Base-by-base conservation (phyloP, 64 coral and sea anemone species). In the Montipora capricornis region DNA sequence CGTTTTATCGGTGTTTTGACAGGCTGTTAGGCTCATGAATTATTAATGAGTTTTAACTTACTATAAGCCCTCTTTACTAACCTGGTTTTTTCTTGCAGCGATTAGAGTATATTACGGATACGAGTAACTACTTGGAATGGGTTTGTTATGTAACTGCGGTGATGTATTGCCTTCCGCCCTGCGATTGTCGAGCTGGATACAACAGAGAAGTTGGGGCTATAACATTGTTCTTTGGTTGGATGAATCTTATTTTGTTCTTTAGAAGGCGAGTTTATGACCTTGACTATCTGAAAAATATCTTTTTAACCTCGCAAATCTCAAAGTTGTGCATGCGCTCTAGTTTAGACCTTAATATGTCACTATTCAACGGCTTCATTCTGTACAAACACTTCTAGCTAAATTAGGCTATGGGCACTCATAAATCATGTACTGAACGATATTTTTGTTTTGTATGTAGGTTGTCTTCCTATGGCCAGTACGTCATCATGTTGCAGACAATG, bases 211-310 rank as follows among this genome's bases (percentile, higher is more conserved):
- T 75, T 14, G 91, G 80, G 4, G 82, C 91, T 1, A 10, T 87
- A 3, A 73, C 49, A 14, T 44, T 93, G 53, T 93, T 93, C 91
- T 93, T 93, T 78, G 91, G 91, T 6, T 93, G 91, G 91, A 93
- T 93, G 75, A 93, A 87, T 83, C 75, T 93, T 46, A 93, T 93
- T 55, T 84, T 93, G 58, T 93, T 87, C 46, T 86, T 93, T 11
- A 82, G 83, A 70, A 77, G 91, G 91, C 68, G n/a, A 51, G 91
- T 78, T 3, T 1, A 8, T n/a, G 29, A 20, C 70, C 0, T 74
- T 29, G n/a, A 17, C 70, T 44, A 16, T 64, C 13, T 64, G 1
- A 64, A 64, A 64, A 16, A 14, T 4, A 16, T 64, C 4, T 2
- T 64, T 4, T 1, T 64, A 37, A 37, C 37, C 37, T 37, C 37